phyloP scores from a whole-genome alignment of 2,113 vertebrate genomes.

The Amphiprion ocellaris region DNA sequence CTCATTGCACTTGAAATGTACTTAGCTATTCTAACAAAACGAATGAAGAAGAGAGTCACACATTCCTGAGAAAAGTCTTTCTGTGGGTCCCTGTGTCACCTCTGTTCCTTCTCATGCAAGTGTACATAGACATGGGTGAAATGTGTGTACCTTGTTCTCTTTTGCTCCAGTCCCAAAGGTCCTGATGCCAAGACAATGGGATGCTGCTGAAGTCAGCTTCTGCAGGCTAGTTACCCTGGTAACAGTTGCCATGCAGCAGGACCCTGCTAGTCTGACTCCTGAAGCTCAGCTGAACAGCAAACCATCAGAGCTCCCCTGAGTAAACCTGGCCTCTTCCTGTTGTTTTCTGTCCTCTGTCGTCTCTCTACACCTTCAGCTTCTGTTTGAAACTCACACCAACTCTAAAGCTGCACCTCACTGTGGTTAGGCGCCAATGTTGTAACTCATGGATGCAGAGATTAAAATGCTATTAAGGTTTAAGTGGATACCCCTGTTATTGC shows the following conservation, averaged over 20 bases:
- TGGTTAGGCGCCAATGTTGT: conserved; percentile 64
- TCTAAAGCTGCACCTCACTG: conserved; percentile 51
- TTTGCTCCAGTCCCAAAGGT: conserved; percentile 91
- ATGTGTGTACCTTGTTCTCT: conserved; percentile 79
- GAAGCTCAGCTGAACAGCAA: conserved; percentile 83
- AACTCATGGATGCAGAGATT: conserved; percentile 48
- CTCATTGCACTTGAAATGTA: not conserved
- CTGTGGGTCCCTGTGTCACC: not conserved
- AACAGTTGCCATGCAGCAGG: conserved; percentile 86
- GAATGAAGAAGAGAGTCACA: not conserved
- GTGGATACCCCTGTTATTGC: not conserved
- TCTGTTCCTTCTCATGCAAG: conserved; percentile 17
- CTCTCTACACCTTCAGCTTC: conserved; percentile 44
- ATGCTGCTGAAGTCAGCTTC: conserved; percentile 83
- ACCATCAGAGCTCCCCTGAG: conserved; percentile 74
- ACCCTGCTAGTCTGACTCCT: conserved; percentile 77
- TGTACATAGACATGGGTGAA: conserved; percentile 51
- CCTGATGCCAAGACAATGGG: conserved; percentile 83
- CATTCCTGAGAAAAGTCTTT: not conserved
- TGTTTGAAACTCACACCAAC: conserved; percentile 49
- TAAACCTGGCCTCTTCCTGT: conserved; percentile 72
- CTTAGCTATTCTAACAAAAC: not conserved
- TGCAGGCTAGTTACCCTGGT: conserved; percentile 89
- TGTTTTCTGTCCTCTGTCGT: conserved; percentile 42
- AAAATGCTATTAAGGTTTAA: conserved; percentile 70